Base-by-base conservation (phyloP, 1,140 invertebrate genomes). In the Arion vulgaris region DNA sequence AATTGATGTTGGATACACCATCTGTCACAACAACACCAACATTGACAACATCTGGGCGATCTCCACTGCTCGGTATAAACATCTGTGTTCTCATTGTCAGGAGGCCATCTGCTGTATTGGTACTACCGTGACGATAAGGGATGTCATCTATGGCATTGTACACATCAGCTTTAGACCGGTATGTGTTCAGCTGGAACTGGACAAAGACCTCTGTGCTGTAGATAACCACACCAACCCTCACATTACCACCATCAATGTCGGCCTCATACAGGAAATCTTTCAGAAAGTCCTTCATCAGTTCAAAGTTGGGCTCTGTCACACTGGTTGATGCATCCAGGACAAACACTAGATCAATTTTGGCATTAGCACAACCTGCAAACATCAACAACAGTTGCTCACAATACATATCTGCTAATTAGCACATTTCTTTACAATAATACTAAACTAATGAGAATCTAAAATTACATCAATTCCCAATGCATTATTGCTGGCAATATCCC, bases 211-310 rank as follows among this genome's bases (percentile, higher is more conserved):
- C 73, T 49, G 39, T 51, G 45, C 73, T 75, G 45, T 75, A 75
- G 45, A 75, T 75, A 36, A 75, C 26, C 15, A 75, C 73, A 75
- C 73, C 73, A 1, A 75, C 73, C 32, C 45, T 51, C 28, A 75
- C 73, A 75, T 75, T 75, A 36, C 45, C 73, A 49, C 45, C 45
- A 51, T 75, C 73, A 75, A 75, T 75, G 34, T 75, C 73, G 32
- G 73, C 39, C 1, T 75, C 41, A n/a, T 38, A 26, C 17, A 75
- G 73, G n/a, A 75, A 75, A 34, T 75, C 73, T 51, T 75, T 75
- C 39, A 75, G 28, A 75, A 75, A 75, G 15, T 75, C 73, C n/a
- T 75, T 75, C 73, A 75, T 75, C 73, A 75, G 45, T 51, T 75
- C 49, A 75, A 75, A 75, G 73, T 75, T 75, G 32, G 73, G 73